These are phyloP conservation scores for Gasterosteus nipponicus DNA, from an alignment of 2,113 vertebrate genomes.

Conservation along the genomic window DNA sequence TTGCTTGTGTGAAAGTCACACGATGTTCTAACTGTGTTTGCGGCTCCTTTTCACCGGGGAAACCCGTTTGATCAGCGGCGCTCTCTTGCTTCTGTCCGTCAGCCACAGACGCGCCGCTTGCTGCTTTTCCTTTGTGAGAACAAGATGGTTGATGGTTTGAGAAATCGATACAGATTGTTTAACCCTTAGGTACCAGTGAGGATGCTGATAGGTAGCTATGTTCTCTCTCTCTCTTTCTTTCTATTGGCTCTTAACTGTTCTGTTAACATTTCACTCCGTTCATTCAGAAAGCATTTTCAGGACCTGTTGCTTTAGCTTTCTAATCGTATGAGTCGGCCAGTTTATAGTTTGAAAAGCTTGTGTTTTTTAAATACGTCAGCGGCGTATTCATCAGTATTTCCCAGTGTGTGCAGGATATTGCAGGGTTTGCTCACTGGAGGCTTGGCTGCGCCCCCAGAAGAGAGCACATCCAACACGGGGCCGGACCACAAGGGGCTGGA, in stretches of 20 bases:
- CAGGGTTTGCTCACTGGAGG: slow-evolving; percentile 4
- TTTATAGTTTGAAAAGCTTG: not conserved
- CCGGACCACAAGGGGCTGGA: slow-evolving; percentile 52
- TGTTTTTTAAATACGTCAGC: slow-evolving; percentile 7
- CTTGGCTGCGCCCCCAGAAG: slow-evolving; percentile 21
- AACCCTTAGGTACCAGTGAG: not conserved
- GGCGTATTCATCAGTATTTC: slow-evolving; percentile 25
- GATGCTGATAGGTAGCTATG: not conserved
- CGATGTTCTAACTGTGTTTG: slow-evolving; percentile 67
- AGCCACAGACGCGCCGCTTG: too few species aligned
- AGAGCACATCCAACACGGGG: slow-evolving; percentile 33
- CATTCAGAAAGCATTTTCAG: slow-evolving; percentile 18
- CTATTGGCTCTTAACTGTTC: slow-evolving; percentile 23
- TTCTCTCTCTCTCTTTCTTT: not conserved
- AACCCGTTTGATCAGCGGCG: not conserved
- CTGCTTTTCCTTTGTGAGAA: not conserved
- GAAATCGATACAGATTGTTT: not conserved
- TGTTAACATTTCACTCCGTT: slow-evolving; percentile 29
- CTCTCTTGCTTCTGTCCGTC: too few species aligned
- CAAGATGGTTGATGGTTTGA: not conserved
- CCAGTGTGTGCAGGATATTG: slow-evolving; percentile 3
- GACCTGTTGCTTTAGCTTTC: slow-evolving; percentile 11
- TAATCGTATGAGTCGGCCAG: not conserved
- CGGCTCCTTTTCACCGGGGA: slow-evolving; percentile 33
- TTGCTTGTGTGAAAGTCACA: slow-evolving; percentile 62